A percentile compares a stretch with the other conserved stretches of the same genome.
phyloP scores from a whole-genome alignment of 2,888 invertebrate genomes.

The Drosophila gaucha region DNA sequence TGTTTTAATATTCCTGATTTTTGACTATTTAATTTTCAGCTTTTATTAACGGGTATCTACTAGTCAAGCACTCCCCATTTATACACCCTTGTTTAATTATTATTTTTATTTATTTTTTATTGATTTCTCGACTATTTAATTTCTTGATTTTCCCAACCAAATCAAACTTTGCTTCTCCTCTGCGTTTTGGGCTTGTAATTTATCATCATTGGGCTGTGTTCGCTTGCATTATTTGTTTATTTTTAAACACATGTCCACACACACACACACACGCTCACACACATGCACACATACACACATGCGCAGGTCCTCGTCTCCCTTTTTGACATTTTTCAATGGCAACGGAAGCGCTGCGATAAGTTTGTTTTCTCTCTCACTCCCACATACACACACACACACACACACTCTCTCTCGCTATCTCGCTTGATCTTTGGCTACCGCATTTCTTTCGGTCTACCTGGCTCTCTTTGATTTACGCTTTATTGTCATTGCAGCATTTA shows the following conservation, averaged over 20 bases:
- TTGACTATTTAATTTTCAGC: not conserved
- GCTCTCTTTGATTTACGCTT: slow-evolving; percentile 72
- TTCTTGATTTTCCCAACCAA: slow-evolving; percentile 28
- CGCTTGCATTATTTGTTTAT: slow-evolving; percentile 68
- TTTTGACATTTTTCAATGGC: slow-evolving; percentile 60
- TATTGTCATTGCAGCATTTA: slow-evolving; percentile 79
- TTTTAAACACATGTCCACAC: slow-evolving; percentile 68
- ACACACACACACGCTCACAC: not conserved
- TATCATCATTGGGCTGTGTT: slow-evolving; percentile 41
- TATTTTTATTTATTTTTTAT: slow-evolving; percentile 20
- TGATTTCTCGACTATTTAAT: slow-evolving; percentile 36
- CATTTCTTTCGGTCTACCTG: slow-evolving; percentile 31
- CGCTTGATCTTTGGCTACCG: slow-evolving; percentile 3
- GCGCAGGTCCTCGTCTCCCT: slow-evolving; percentile 32
- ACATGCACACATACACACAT: slow-evolving; percentile 1
- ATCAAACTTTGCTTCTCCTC: slow-evolving; percentile 41
- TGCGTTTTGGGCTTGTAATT: slow-evolving; percentile 42
- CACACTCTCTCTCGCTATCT: not conserved
- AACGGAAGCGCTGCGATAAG: slow-evolving; percentile 65
- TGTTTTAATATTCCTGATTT: not conserved
- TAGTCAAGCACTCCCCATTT: not conserved
- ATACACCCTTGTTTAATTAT: not conserved
- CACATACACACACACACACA: not conserved
- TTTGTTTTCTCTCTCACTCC: slow-evolving; percentile 21
- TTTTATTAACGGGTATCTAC: not conserved